These are phyloP conservation scores for Iguana delicatissima DNA, from an alignment of 2,797 vertebrate genomes.

Conservation along the genomic window DNA sequence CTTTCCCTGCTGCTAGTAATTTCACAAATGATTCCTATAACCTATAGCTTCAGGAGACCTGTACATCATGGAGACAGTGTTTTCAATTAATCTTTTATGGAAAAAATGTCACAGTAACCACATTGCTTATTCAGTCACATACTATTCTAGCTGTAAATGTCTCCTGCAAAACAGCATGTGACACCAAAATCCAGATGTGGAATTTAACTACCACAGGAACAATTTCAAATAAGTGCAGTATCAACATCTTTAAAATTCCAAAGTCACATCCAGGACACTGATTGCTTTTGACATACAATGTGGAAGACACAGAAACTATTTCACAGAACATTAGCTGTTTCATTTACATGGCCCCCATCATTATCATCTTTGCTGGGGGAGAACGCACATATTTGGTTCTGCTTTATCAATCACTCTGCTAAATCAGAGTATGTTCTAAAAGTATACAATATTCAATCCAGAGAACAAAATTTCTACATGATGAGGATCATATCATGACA, in stretches of 20 bases:
- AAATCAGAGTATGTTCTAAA: slow-evolving; percentile 7
- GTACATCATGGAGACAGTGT: slow-evolving; percentile 12
- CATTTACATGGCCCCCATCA: not conserved
- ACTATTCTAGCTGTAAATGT: slow-evolving; percentile 29
- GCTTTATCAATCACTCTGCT: slow-evolving; percentile 22
- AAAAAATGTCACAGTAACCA: slow-evolving; percentile 6
- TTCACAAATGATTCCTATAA: not conserved
- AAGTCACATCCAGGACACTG: not conserved
- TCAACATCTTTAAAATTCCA: slow-evolving; percentile 42
- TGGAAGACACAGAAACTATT: not conserved
- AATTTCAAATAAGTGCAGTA: slow-evolving; percentile 39
- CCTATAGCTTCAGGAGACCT: not conserved
- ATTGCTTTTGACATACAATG: slow-evolving; percentile 11
- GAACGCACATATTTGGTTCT: slow-evolving; percentile 4
- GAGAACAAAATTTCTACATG: not conserved
- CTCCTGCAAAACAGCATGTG: slow-evolving; percentile 9
- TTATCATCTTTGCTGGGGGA: not conserved
- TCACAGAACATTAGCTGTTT: slow-evolving; percentile 12
- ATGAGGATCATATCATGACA: not conserved
- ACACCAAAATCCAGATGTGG: slow-evolving; percentile 29
- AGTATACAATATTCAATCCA: not conserved
- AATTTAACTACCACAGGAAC: slow-evolving; percentile 39
- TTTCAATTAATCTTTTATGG: slow-evolving; percentile 37
- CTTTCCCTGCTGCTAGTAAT: not conserved
- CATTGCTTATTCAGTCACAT: slow-evolving; percentile 29